A percentile compares a stretch with the other conserved stretches of the same genome.
Evolutionary conservation across 2,797 vertebrate species (phyloP).

Genomic region (Acomys russatus): DNA sequence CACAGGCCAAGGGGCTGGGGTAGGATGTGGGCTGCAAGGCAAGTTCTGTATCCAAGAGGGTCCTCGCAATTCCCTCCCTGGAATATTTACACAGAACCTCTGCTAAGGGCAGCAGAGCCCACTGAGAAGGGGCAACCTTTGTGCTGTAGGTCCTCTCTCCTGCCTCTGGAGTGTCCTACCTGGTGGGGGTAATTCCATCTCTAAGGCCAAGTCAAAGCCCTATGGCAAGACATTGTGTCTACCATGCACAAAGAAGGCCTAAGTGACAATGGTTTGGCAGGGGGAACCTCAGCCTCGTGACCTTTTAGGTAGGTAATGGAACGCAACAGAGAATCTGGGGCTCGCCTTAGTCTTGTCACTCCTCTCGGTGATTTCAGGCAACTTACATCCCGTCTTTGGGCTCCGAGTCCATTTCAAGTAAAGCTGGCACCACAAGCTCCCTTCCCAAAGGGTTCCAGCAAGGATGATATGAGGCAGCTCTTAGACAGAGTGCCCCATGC

Average conservation of each 20-base stretch:
- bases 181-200: neutral
- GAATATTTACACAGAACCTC: neutral
- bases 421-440: neutral
- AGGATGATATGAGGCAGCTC: neutral
- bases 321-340: neutral
- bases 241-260: neutral
- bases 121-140: neutral
- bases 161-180: neutral
- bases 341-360: neutral
- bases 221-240: neutral
- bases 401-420: slow-evolving; percentile 6
- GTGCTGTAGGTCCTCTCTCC: neutral
- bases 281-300: neutral
- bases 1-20: neutral
- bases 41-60: neutral
- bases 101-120: neutral
- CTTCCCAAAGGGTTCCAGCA: neutral
- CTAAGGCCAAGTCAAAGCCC: neutral
- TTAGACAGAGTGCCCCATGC: neutral
- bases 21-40: neutral
- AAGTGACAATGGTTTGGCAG: neutral
- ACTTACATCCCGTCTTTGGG: neutral
- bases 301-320: neutral
- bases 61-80: neutral
- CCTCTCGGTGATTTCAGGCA: slow-evolving; percentile 18